These are phyloP conservation scores for Calameuta filiformis DNA, from an alignment of 2,888 invertebrate genomes.

Conservation along the genomic window DNA sequence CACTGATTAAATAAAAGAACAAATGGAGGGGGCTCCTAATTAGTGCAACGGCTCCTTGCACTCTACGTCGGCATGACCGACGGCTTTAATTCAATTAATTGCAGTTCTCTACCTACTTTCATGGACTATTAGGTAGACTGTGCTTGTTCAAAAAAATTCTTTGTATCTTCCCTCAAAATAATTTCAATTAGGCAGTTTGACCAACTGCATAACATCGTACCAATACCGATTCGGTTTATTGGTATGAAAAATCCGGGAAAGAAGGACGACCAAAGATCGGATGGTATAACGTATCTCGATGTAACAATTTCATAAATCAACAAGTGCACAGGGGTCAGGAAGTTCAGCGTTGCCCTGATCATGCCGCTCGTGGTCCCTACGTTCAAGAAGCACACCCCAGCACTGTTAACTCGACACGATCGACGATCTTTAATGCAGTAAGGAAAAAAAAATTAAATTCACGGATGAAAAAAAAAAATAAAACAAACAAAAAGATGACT, in stretches of 20 bases:
- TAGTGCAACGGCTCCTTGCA: constrained; percentile 33
- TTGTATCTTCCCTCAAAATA: no score
- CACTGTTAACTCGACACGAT: constrained; percentile 55
- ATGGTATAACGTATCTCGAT: background rate
- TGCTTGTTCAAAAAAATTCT: no score
- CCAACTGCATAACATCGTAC: background rate
- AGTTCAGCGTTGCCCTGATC: background rate
- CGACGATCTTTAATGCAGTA: constrained; percentile 29
- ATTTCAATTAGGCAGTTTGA: background rate
- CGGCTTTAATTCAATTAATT: constrained; percentile 34
- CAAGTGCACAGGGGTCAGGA: background rate
- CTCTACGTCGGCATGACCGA: constrained; percentile 34
- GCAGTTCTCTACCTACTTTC: constrained; percentile 12
- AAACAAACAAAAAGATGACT: background rate
- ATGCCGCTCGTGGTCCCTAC: constrained; percentile 1
- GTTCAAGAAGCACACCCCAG: constrained; percentile 13
- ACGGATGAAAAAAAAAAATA: background rate
- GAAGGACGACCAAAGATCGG: background rate
- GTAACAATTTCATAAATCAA: constrained; percentile 5
- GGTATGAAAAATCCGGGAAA: background rate
- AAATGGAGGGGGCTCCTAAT: constrained; percentile 27
- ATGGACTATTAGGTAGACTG: background rate
- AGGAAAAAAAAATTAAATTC: background rate
- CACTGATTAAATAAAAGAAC: constrained; percentile 57
- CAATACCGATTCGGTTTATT: background rate